phyloP scores from a whole-genome alignment of 2,888 invertebrate genomes.

The Sarcophaga carnaria region DNA sequence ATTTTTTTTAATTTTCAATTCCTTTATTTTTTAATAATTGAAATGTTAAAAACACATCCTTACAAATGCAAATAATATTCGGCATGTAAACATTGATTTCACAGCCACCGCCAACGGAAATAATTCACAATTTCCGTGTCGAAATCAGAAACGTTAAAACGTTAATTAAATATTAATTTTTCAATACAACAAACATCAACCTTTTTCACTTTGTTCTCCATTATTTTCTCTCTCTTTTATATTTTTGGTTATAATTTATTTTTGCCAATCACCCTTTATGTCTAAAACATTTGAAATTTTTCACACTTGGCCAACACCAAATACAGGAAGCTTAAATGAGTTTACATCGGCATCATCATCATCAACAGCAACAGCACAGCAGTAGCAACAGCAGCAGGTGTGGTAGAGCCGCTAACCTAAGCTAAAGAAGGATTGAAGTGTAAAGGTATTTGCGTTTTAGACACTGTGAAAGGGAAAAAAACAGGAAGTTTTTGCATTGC shows the following conservation, averaged over 20 bases:
- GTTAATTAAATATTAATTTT: slow-evolving; percentile 34
- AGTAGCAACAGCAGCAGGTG: not conserved
- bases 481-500: not conserved
- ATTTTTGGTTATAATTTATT: no score
- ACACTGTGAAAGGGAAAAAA: not conserved
- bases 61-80: no score
- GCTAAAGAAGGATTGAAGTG: not conserved
- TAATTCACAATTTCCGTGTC: no score
- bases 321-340: not conserved
- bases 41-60: no score
- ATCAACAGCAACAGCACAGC: not conserved
- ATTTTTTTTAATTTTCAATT: no score
- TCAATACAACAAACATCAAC: not conserved
- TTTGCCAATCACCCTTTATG: slow-evolving; percentile 23
- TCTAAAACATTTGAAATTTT: slow-evolving; percentile 17
- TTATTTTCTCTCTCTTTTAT: not conserved
- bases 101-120: no score
- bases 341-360: no score
- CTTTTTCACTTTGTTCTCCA: not conserved
- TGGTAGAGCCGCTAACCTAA: not conserved
- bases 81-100: no score
- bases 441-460: slow-evolving; percentile 19
- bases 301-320: slow-evolving; percentile 14
- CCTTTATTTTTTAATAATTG: no score
- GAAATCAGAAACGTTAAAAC: not conserved